A percentile compares a stretch with the other conserved stretches of the same genome.
Conservation (phyloP, 1,140 invertebrate species). For the Ephestia elutella region DNA sequence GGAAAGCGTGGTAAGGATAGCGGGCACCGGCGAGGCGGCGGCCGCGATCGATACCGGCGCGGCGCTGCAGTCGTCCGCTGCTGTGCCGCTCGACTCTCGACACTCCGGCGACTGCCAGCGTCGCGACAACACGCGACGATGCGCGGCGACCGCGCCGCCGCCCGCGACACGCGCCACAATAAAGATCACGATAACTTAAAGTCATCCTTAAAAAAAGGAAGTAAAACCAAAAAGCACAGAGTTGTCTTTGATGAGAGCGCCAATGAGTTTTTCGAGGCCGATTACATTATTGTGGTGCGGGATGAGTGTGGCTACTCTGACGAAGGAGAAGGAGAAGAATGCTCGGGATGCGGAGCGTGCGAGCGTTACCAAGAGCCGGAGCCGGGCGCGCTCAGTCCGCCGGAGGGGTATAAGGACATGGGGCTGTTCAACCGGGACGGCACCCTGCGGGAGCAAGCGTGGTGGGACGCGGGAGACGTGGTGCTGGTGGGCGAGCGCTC, state of each 20-base stretch:
- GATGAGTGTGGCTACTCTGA: conserved; percentile 88
- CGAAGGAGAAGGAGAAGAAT: conserved; percentile 81
- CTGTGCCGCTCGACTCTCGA: conserved; percentile 18
- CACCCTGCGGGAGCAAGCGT: conserved; percentile 70
- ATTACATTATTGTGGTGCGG: conserved; percentile 89
- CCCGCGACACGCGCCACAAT: conserved; percentile 68
- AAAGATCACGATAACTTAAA: conserved; percentile 71
- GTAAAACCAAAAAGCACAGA: conserved; percentile 78
- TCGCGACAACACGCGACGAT: conserved; percentile 57
- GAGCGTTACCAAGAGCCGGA: conserved; percentile 77
- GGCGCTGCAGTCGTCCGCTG: conserved; percentile 52
- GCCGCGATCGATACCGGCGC: conserved; percentile 55
- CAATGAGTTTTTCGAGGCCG: conserved; percentile 90
- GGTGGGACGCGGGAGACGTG: conserved; percentile 73
- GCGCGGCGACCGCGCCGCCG: conserved; percentile 68
- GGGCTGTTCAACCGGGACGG: conserved; percentile 71
- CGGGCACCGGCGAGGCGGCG: conserved; percentile 35
- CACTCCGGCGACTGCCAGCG: conserved; percentile 48
- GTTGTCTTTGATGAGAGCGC: conserved; percentile 89
- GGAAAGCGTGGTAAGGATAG: conserved; percentile 22
- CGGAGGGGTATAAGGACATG: conserved; percentile 89
- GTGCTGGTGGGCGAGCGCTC: conserved; percentile 75
- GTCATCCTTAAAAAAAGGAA: conserved; percentile 69
- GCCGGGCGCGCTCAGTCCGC: conserved; percentile 87
- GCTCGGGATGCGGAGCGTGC: conserved; percentile 81